Evolutionary conservation across 2,797 vertebrate genomes (phyloP).

Genomic region (Myioborus melanocephalus): DNA sequence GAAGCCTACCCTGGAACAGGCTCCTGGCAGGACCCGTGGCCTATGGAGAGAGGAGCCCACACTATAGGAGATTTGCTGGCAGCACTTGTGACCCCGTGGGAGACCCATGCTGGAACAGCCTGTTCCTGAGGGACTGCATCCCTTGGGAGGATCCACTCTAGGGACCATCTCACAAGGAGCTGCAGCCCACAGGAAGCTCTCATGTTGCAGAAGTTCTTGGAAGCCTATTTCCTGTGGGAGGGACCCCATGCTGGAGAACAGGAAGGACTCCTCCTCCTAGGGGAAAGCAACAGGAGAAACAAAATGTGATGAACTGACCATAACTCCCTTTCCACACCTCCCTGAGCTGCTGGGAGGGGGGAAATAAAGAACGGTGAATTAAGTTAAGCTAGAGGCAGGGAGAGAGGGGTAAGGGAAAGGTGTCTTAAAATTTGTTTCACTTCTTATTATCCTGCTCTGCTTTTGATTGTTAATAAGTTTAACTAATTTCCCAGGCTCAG

Average conservation of each 20-base stretch:
- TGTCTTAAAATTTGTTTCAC: not conserved
- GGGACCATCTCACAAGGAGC: not conserved
- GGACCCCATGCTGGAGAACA: not conserved
- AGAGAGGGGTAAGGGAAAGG: not conserved
- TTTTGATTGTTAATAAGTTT: not conserved
- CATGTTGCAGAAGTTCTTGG: not conserved
- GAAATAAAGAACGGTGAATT: not conserved
- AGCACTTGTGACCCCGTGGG: not conserved
- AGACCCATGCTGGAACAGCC: rapidly evolving
- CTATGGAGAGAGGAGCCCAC: not conserved
- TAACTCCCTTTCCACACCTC: not conserved
- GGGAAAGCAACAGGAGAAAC: not conserved
- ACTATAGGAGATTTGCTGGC: not conserved
- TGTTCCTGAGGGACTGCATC: not conserved
- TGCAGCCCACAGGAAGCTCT: not conserved
- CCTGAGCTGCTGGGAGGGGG: rapidly evolving
- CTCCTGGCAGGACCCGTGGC: not conserved
- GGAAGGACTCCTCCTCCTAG: not conserved
- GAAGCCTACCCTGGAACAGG: not conserved
- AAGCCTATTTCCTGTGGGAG: not conserved
- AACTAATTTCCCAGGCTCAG: not conserved
- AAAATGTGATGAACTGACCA: rapidly evolving
- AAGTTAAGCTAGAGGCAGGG: not conserved
- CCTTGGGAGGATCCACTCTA: too few relatives aligned
- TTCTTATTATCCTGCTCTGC: not conserved